Conservation (phyloP, 2,797 vertebrate species). For the Acrocephalus scirpaceus region DNA sequence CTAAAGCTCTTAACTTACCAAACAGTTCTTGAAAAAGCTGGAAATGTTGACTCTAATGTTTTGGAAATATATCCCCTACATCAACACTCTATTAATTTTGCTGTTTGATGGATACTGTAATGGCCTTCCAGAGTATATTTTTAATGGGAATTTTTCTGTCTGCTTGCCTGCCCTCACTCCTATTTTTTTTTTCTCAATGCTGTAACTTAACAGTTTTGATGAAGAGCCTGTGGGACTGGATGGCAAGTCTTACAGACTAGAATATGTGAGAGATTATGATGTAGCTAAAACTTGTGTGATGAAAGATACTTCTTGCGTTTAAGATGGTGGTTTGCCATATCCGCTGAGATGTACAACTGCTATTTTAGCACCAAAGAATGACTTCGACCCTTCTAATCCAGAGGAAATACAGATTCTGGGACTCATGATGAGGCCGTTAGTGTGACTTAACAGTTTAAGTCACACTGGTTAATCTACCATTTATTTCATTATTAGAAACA, state of each 20-base stretch:
- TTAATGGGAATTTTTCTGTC: not conserved
- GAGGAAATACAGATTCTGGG: not conserved
- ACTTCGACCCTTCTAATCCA: not conserved
- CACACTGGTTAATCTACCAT: not conserved
- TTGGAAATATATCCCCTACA: not conserved
- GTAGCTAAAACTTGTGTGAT: not conserved
- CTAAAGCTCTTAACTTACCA: not conserved
- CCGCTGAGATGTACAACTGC: not conserved
- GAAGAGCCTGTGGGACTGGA: not conserved
- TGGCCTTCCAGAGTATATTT: not conserved
- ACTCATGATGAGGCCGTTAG: not conserved
- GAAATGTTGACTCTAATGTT: not conserved
- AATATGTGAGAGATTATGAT: not conserved
- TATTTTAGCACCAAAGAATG: not conserved
- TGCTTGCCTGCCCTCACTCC: not conserved
- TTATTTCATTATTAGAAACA: not conserved
- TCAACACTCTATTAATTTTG: not conserved
- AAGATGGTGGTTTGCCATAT: not conserved
- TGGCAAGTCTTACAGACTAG: not conserved
- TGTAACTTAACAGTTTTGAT: not conserved
- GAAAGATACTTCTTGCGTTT: not conserved
- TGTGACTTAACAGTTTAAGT: not conserved
- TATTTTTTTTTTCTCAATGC: not conserved
- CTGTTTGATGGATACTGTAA: not conserved
- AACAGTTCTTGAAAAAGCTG: not conserved